Evolutionary conservation across 92 coral and sea anemone species (phyloP), one percentile per base, ranked within the genome.

Genomic region (Umimayanthus kanabou): DNA sequence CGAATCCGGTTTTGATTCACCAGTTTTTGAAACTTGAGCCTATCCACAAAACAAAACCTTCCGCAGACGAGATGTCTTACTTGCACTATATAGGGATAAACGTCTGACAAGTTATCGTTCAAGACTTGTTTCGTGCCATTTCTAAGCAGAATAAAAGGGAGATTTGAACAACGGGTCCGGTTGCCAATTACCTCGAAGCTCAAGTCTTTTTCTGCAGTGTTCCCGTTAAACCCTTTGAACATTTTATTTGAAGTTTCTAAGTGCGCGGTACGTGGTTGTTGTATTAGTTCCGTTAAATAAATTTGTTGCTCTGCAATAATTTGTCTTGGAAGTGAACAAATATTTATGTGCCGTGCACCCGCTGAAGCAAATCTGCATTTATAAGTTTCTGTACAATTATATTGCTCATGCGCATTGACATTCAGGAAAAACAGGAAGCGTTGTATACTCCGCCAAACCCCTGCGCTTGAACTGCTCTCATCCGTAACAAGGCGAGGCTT

Each of bases 401-500:
- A 13, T 9, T 57, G 16, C 66, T 29, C 26, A 71, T 33, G 22
- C 9, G 53, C 28, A 49, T 2, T 49, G 18, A 7, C 45, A 23
- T 18, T 82, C 55, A 82, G 6, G 76, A 70, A 71, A 69, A 83
- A 70, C 74, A 83, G 28, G 87, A 83, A 43, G 78, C 55, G 6
- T 83, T 83, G 29, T 83, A 83, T 13, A 49, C 42, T 49, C 87
- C 87, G 37, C 26, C 47, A 5, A 69, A 28, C 40, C 87, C 87
- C 45, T 83, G 87, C 1, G 87, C 73, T 6, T 83, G 87, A 7
- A 83, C 74, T 70, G 98, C 98, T 74, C 98, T 87, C 94, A 95
- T 91, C 80, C 98, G 89, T 47, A 95, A 83, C 64, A 93, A 90
- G 22, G 94, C 98, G 57, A 95, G 90, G 66, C 98, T 95, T 78